Evolutionary conservation across 2,888 invertebrate genomes (phyloP).

Genomic region (Helobdella robusta): DNA sequence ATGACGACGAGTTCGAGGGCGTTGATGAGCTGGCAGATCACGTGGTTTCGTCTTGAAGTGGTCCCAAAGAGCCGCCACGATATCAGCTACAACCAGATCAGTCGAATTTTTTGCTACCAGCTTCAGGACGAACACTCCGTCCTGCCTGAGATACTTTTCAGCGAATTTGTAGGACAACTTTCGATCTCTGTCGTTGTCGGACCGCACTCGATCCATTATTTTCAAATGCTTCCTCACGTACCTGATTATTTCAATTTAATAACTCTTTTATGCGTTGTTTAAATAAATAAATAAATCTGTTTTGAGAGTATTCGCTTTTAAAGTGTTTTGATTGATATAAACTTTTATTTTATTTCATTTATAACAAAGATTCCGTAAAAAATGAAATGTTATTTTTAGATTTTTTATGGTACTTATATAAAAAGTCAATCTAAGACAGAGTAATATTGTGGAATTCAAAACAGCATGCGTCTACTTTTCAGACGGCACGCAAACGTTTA

Average conservation of each 20-base stretch:
- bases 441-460: background rate
- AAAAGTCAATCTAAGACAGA: background rate
- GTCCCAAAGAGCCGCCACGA: slow-evolving; percentile 46
- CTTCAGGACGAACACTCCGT: slow-evolving; percentile 47
- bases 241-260: no score
- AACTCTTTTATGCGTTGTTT: no score
- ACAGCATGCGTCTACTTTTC: background rate
- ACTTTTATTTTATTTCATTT: no score
- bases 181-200: slow-evolving; percentile 32
- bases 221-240: slow-evolving; percentile 30
- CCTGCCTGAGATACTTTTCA: slow-evolving; percentile 45
- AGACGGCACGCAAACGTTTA: no score
- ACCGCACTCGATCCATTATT: slow-evolving; percentile 27
- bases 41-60: slow-evolving; percentile 38
- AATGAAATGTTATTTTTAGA: no score
- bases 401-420: no score
- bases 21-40: no score
- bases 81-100: slow-evolving; percentile 47
- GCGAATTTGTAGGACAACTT: slow-evolving; percentile 39
- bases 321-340: no score
- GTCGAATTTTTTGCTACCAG: slow-evolving; percentile 47
- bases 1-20: no score
- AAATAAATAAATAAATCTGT: no score
- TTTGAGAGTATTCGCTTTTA: no score
- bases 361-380: no score